Percentiles rank a stretch among this genome's conserved stretches.
phyloP scores from a whole-genome alignment of 2,888 invertebrate species.

The Oeneis ivallda region DNA sequence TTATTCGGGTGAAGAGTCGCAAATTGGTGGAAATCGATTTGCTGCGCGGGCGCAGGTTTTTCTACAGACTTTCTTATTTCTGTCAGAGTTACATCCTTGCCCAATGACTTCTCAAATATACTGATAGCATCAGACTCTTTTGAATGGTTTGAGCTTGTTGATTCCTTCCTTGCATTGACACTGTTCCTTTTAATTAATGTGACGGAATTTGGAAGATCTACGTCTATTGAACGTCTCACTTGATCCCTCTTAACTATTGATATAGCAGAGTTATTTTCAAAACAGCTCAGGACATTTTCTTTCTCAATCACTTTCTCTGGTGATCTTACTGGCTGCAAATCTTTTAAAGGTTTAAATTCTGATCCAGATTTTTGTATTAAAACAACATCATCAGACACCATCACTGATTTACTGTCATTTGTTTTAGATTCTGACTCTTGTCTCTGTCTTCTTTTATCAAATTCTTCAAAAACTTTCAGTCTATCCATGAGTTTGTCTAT shows the following conservation, averaged over 20 bases:
- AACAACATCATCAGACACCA: conserved; percentile 77
- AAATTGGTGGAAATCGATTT: conserved; percentile 68
- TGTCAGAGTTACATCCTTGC: conserved; percentile 76
- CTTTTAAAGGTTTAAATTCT: conserved; percentile 72
- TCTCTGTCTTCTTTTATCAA: conserved; percentile 73
- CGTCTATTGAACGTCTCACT: conserved; percentile 70
- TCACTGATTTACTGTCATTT: conserved; percentile 64
- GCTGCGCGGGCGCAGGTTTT: conserved; percentile 54
- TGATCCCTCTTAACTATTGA: conserved; percentile 78
- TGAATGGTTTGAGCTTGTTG: conserved; percentile 75
- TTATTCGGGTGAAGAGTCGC: conserved; percentile 66
- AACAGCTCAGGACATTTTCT: conserved; percentile 75
- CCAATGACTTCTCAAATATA: conserved; percentile 76
- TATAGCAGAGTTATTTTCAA: conserved; percentile 79
- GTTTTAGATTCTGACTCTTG: conserved; percentile 68
- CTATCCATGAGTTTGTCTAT: conserved; percentile 78
- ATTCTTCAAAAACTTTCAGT: conserved; percentile 76
- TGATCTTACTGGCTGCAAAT: conserved; percentile 70
- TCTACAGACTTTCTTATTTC: conserved; percentile 77
- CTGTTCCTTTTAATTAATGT: conserved; percentile 77
- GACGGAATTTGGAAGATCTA: conserved; percentile 75
- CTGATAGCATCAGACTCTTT: conserved; percentile 75
- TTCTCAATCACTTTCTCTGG: conserved; percentile 73
- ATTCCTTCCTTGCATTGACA: conserved; percentile 72
- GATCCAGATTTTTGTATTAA: conserved; percentile 72